These are phyloP conservation scores for Augiades crinisus DNA, from an alignment of 2,888 invertebrate genomes.

Conservation along the genomic window DNA sequence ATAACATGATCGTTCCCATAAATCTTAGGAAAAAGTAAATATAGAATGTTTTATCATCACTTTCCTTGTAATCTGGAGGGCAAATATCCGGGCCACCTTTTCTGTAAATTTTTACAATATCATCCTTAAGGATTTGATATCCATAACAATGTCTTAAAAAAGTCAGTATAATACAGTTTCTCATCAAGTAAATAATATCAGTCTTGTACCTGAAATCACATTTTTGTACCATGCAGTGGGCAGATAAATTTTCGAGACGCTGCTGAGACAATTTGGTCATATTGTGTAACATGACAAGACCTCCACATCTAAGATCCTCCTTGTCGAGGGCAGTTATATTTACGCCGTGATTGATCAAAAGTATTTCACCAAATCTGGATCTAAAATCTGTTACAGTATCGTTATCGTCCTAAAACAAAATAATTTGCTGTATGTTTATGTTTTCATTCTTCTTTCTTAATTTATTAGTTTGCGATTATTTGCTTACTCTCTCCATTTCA, in stretches of 20 bases:
- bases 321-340: conserved; percentile 88
- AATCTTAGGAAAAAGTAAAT: conserved; percentile 90
- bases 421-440: not conserved
- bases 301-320: conserved; percentile 88
- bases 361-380: conserved; percentile 85
- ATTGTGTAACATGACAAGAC: conserved; percentile 85
- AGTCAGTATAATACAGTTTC: too few species aligned
- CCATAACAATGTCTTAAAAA: too few species aligned
- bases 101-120: conserved; percentile 62
- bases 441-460: not conserved
- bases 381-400: conserved; percentile 88
- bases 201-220: conserved; percentile 83
- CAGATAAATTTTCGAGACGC: conserved; percentile 81
- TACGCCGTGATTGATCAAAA: conserved; percentile 84
- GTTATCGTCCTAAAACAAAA: conserved; percentile 81
- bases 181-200: not conserved
- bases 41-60: conserved; percentile 90
- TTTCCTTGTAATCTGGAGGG: conserved; percentile 90
- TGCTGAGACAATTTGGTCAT: conserved; percentile 81
- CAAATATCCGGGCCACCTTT: conserved; percentile 89
- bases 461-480: too few species aligned
- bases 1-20: conserved; percentile 89
- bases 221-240: conserved; percentile 88
- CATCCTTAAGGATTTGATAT: not conserved
- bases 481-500: conserved; percentile 84